Conservation (phyloP, 2,113 vertebrate genomes). For the Protomyctophum bolini region DNA sequence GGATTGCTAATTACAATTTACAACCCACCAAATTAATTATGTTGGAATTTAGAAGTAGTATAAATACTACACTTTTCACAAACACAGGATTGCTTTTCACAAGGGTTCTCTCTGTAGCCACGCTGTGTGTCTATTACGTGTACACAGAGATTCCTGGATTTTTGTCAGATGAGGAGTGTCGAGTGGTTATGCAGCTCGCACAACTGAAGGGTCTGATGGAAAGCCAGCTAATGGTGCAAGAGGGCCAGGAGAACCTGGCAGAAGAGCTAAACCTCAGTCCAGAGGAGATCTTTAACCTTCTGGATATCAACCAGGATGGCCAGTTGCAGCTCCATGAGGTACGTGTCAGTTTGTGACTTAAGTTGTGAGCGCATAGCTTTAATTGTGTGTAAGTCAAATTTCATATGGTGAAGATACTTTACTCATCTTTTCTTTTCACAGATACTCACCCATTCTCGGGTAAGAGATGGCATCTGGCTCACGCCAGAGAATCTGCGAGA, state of each 20-base stretch:
- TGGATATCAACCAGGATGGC: conserved; percentile 95
- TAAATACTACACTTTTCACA: too few species aligned
- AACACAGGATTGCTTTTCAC: too few species aligned
- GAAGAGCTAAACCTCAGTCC: conserved; percentile 91
- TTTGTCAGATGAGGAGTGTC: conserved; percentile 91
- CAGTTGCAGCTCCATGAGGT: conserved; percentile 95
- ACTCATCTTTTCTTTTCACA: conserved; percentile 62
- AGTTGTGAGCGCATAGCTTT: neutral
- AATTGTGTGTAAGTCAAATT: neutral
- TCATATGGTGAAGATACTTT: conserved; percentile 13
- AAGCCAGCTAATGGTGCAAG: conserved; percentile 89
- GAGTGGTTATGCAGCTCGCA: conserved; percentile 83
- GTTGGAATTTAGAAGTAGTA: too few species aligned
- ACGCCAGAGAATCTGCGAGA: conserved; percentile 93
- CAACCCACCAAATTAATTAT: too few species aligned
- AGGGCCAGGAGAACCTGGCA: conserved; percentile 91
- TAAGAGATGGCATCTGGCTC: conserved; percentile 95
- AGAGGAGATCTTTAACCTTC: conserved; percentile 93
- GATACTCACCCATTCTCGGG: conserved; percentile 95
- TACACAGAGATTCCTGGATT: conserved; percentile 91
- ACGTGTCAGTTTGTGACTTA: conserved; percentile 46
- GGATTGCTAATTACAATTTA: too few species aligned
- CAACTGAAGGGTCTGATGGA: conserved; percentile 81
- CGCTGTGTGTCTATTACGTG: conserved; percentile 4
- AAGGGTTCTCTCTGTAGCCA: neutral